Base-by-base conservation (phyloP, 2,888 invertebrate species). In the Aleiodes testaceus region DNA sequence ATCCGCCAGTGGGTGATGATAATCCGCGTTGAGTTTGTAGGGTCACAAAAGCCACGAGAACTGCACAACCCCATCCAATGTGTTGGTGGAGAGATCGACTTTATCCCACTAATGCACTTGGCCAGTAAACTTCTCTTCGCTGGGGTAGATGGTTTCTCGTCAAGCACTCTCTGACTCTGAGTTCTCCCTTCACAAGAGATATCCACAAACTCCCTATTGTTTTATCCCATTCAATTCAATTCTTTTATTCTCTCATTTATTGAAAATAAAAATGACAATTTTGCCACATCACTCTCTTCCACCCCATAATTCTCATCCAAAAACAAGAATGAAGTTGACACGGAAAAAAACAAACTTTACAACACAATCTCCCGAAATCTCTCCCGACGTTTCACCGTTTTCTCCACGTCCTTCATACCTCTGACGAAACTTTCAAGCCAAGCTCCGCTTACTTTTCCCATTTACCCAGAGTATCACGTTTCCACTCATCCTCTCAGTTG, bases 41-140 rank as follows among this genome's bases (percentile, higher is more conserved):
- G 73, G 70, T 71, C 70, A 73, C 70, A 75, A 75, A 63, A 76
- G 69, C 76, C 72, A 75, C 72, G 64, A 69, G 72, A 47, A 70
- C 72, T 47, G 16, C 42, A 59, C 68, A 52, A 70, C 53, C 36
- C 61, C 68, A 59, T 50, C 66, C 69, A 52, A 70, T 63, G 70
- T 65, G 71, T 69, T 66, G 72, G 65, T 72, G 69, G 61, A 67
- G 67, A 74, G 73, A 74, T 79, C 79, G 77, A 78, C 79, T 80
- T 79, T 77, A 78, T 77, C 77, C 75, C 77, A 69, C 75, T 79
- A 79, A 79, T 79, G 78, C 75, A 77, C 77, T 79, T 78, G 80
- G 79, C 77, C 76, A 76, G 77, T 77, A 77, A 77, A 69, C 66
- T 50, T 70, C 72, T 72, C 76, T 44, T 22, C 45, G 44, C 44